Percentiles rank a stretch among this genome's conserved stretches.
These are phyloP conservation scores for Blastomussa wellsi DNA, from an alignment of 92 coral and sea anemone species.

Conservation along the genomic window DNA sequence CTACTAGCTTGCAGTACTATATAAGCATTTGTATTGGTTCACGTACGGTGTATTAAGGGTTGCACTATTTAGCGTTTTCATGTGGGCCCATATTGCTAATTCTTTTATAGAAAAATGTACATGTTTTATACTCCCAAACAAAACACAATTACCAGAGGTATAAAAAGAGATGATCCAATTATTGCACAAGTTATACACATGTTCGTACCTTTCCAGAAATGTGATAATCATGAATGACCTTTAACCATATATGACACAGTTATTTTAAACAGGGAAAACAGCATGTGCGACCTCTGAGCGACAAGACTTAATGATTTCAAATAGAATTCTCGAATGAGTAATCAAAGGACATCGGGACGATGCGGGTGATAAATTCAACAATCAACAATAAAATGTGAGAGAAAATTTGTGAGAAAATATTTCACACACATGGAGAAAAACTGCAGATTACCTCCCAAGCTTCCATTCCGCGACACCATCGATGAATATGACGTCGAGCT, in stretches of 20 bases:
- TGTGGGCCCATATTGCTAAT: too few relatives aligned
- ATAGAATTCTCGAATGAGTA: background rate
- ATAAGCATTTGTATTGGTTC: background rate
- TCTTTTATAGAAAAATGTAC: background rate
- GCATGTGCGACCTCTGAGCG: background rate
- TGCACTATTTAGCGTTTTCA: background rate
- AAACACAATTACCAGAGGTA: background rate
- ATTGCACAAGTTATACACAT: background rate
- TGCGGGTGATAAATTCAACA: background rate
- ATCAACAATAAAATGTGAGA: background rate
- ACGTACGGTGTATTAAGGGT: background rate
- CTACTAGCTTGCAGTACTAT: background rate
- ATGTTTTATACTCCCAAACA: background rate
- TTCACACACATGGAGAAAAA: background rate
- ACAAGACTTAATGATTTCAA: background rate
- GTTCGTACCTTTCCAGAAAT: background rate
- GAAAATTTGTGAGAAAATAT: background rate
- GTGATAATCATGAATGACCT: background rate
- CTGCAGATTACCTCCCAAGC: slow-evolving; percentile 86
- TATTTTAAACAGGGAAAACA: background rate
- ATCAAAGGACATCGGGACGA: background rate
- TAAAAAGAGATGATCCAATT: background rate
- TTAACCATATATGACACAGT: background rate
- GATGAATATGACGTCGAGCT: slow-evolving; percentile 94
- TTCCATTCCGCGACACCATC: slow-evolving; percentile 97